Base-by-base conservation (phyloP, 2,888 invertebrate species). In the Protonemura montana region DNA sequence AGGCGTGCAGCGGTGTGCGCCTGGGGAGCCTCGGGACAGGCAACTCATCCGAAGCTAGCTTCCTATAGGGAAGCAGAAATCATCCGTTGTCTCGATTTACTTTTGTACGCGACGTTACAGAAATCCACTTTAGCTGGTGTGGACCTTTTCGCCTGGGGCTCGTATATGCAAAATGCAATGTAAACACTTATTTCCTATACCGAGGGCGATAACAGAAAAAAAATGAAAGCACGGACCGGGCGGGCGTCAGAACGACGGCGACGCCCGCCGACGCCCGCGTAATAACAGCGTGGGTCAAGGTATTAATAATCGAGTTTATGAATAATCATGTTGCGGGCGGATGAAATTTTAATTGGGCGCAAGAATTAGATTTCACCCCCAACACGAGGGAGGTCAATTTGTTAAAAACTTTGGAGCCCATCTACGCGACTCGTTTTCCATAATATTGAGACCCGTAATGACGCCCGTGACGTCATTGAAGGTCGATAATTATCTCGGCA, bases 31-130 rank as follows among this genome's bases (percentile, higher is more conserved):
- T 76, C 27, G 27, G n/a, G 78, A 78, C 10, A 10, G 78, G 78
- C 78, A 78, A 16, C 28, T 78, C 78, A 27, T 27, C 78, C 26
- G 78, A 78, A n/a, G n/a, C 78, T 25, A 6, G 27, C 28, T 78
- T 28, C 78, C 78, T 28, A 78, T 25, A 78, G 26, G 28, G 78
- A 78, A 78, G 78, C 78, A 78, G 28, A 27, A 28, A 78, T 28
- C 27, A 78, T 78, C 26, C 28, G 78, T 78, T 27, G 78, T 78
- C n/a, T 26, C 78, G 78, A 78, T 78, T 78, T 59, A 59, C 59
- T 59, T 59, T 59, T 59, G 59, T 59, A 59, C 59, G 59, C 59
- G 59, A 59, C 59, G 59, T 59, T 59, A 59, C 59, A 59, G 59
- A 21, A 59, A 59, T 59, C 59, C 59, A 59, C 59, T 59, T 59